A percentile compares a stretch with the other conserved stretches of the same genome.
These are phyloP conservation scores for Centrocercus urophasianus DNA, from an alignment of 2,113 vertebrate species.

Conservation along the genomic window DNA sequence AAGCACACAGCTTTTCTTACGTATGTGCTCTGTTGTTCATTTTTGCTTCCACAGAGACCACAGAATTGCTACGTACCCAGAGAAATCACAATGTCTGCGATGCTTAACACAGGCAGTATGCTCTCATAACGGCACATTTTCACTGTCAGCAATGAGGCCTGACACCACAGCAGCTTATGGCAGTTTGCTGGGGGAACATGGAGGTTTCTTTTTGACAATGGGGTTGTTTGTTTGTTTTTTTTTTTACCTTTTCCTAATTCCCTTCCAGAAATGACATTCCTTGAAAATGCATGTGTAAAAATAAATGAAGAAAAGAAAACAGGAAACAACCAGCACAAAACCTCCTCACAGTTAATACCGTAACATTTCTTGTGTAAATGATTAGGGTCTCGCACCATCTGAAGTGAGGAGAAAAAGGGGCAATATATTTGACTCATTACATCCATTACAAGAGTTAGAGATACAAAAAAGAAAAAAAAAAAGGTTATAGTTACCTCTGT, in stretches of 20 bases:
- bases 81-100: conserved; percentile 52
- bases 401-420: neutral
- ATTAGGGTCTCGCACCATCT: neutral
- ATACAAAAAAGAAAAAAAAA: conserved; percentile 43
- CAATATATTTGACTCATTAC: conserved; percentile 45
- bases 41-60: conserved; percentile 51
- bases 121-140: conserved; percentile 39
- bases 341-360: neutral
- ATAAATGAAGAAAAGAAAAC: neutral
- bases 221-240: neutral
- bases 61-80: conserved; percentile 34
- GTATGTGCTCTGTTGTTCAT: conserved; percentile 35
- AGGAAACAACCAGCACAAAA: neutral
- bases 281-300: conserved; percentile 49
- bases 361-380: conserved; percentile 3
- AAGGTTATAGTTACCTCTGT: conserved; percentile 92
- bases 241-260: neutral
- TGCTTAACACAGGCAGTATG: conserved; percentile 27
- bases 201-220: neutral
- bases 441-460: conserved; percentile 41
- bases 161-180: conserved; percentile 47
- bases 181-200: conserved; percentile 31
- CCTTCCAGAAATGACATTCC: conserved; percentile 44
- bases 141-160: conserved; percentile 42
- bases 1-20: conserved; percentile 26